phyloP scores from a whole-genome alignment of 1,140 invertebrate genomes.

The Rhyzopertha dominica region DNA sequence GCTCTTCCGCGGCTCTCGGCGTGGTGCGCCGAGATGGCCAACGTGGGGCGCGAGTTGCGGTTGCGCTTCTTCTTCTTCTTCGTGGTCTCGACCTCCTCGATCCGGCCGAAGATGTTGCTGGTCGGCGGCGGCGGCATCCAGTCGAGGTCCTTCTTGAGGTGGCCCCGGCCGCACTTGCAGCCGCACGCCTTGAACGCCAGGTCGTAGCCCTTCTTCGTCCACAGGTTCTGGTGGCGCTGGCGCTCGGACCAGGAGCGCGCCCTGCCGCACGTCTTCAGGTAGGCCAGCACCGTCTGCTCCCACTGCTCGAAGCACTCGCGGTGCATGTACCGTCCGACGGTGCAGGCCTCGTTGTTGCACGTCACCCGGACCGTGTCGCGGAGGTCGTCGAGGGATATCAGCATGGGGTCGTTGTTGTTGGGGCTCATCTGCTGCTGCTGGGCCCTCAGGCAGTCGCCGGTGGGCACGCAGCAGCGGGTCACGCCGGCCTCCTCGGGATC shows the following conservation, averaged over 20 bases:
- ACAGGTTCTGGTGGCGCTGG: conserved; percentile 89
- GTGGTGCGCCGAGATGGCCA: conserved; percentile 49
- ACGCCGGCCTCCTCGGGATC: conserved; percentile 42
- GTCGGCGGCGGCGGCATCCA: conserved; percentile 68
- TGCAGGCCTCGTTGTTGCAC: conserved; percentile 92
- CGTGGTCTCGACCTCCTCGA: conserved; percentile 44
- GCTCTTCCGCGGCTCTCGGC: conserved; percentile 50
- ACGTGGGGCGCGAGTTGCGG: conserved; percentile 56
- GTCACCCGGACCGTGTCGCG: conserved; percentile 80
- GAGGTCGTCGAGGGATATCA: conserved; percentile 68
- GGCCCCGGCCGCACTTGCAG: conserved; percentile 82
- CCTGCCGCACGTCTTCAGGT: conserved; percentile 81
- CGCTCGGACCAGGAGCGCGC: conserved; percentile 91
- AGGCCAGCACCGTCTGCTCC: conserved; percentile 83
- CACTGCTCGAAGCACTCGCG: conserved; percentile 90
- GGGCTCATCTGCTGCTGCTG: conserved; percentile 37
- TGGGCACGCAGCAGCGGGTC: conserved; percentile 75
- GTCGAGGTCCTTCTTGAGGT: conserved; percentile 90
- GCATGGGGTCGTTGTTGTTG: conserved; percentile 49
- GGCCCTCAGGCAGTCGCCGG: conserved; percentile 67
- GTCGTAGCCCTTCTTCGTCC: conserved; percentile 97
- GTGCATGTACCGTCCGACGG: conserved; percentile 87
- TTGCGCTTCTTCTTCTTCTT: conserved; percentile 68
- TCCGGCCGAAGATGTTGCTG: conserved; percentile 42
- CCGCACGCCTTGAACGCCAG: conserved; percentile 85